Conservation (phyloP, 2,888 invertebrate genomes). For the Coleophora flavipennella region DNA sequence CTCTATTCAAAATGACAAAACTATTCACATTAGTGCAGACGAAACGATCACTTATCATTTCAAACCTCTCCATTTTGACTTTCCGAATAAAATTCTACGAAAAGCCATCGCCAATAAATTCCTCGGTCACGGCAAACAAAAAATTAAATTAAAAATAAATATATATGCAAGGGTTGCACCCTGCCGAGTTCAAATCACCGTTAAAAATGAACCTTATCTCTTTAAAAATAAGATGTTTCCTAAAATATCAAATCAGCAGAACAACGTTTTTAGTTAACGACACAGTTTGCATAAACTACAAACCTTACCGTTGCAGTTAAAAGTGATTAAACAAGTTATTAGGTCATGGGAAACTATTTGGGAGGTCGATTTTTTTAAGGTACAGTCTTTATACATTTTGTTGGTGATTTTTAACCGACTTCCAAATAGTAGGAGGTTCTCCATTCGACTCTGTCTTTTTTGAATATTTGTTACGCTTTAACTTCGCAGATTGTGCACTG, state of each 20-base stretch:
- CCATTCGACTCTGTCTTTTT: not conserved
- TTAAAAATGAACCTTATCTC: too few species aligned
- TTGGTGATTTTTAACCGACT: too few species aligned
- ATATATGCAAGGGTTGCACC: constrained; percentile 17
- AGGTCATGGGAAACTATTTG: constrained; percentile 39
- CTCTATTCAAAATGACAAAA: constrained; percentile 26
- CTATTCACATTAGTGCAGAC: constrained; percentile 3
- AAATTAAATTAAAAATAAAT: constrained; percentile 9
- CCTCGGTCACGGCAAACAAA: constrained; percentile 1
- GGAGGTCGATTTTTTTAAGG: constrained; percentile 30
- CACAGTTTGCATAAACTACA: constrained; percentile 47
- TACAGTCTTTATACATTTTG: not conserved
- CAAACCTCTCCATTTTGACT: not conserved
- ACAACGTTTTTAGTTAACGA: constrained; percentile 8
- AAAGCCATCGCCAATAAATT: constrained; percentile 4
- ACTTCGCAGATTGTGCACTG: not conserved
- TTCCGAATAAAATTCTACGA: not conserved
- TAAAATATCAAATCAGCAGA: too few species aligned
- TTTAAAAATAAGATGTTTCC: too few species aligned
- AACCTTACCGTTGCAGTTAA: too few species aligned
- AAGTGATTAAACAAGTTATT: constrained; percentile 27
- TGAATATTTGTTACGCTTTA: too few species aligned
- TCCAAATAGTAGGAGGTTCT: too few species aligned
- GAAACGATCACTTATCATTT: constrained; percentile 3
- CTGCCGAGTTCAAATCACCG: constrained; percentile 21